These are phyloP conservation scores for Ditylenchus weischeri DNA, from an alignment of 2,888 invertebrate species.

Conservation along the genomic window DNA sequence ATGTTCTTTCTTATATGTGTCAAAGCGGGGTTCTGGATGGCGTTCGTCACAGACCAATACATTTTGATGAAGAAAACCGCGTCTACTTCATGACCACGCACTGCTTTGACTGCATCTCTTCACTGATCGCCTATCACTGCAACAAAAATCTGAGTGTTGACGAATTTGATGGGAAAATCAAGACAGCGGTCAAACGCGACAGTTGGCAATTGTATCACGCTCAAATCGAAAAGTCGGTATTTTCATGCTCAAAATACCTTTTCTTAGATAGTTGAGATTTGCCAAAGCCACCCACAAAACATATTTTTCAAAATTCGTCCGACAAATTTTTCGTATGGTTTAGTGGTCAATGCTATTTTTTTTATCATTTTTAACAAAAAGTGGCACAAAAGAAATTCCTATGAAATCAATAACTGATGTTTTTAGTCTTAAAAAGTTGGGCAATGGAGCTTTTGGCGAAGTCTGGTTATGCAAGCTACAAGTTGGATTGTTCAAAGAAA, in stretches of 20 bases:
- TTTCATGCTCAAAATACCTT: constrained; percentile 5
- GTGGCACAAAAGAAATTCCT: too few relatives aligned
- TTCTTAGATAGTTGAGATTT: not conserved
- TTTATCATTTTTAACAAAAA: too few relatives aligned
- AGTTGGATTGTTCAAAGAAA: constrained; percentile 17
- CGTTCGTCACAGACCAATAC: constrained; percentile 9
- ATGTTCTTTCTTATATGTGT: constrained; percentile 12
- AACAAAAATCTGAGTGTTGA: constrained; percentile 17
- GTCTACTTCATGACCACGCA: constrained; percentile 9
- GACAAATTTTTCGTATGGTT: too few relatives aligned
- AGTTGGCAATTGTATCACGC: constrained; percentile 31
- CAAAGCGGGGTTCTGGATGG: not conserved
- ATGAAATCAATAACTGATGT: not conserved
- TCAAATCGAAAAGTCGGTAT: constrained; percentile 20
- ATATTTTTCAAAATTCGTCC: too few relatives aligned
- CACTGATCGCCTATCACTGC: constrained; percentile 30
- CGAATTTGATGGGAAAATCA: constrained; percentile 8
- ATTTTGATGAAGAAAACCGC: not conserved
- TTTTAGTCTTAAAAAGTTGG: constrained; percentile 21
- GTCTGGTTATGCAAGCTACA: constrained; percentile 28
- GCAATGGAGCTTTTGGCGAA: constrained; percentile 33
- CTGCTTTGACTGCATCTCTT: constrained; percentile 17
- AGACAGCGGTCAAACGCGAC: constrained; percentile 20
- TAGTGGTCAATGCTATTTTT: too few relatives aligned
- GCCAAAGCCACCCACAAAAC: too few relatives aligned